These are phyloP conservation scores for Hylaeus anthracinus DNA, from an alignment of 1,140 invertebrate species.

Conservation along the genomic window DNA sequence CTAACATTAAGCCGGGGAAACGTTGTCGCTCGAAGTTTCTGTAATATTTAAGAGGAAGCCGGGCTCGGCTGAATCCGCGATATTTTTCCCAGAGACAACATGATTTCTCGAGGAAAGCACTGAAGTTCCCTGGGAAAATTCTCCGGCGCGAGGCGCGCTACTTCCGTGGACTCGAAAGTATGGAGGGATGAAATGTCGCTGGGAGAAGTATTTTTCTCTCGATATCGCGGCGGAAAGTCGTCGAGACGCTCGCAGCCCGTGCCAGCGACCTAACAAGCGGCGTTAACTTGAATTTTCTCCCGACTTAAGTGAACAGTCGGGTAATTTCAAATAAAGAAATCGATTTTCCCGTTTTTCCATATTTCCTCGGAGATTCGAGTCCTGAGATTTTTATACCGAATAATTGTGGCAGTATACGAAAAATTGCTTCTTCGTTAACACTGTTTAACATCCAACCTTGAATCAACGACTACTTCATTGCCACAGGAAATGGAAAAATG, in stretches of 20 bases:
- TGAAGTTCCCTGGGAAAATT: neutral
- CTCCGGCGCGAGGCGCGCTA: neutral
- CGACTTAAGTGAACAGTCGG: no score
- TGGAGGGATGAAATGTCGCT: neutral
- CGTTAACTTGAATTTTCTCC: conserved; percentile 34
- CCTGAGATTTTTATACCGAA: no score
- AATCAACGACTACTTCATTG: no score
- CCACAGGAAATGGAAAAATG: no score
- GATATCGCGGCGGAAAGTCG: conserved; percentile 4
- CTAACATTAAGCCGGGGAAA: conserved; percentile 23
- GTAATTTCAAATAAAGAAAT: no score
- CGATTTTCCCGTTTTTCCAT: no score
- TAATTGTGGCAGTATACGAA: no score
- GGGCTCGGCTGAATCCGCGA: neutral
- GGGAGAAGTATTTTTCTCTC: neutral
- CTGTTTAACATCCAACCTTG: no score
- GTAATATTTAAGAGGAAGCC: conserved; percentile 37
- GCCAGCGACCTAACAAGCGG: conserved; percentile 7
- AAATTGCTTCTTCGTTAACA: no score
- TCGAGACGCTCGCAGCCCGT: neutral
- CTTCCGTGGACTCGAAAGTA: neutral
- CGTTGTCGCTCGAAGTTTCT: conserved; percentile 29
- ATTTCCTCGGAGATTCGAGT: no score
- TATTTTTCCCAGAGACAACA: conserved; percentile 16
- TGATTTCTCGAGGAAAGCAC: conserved; percentile 3